These are phyloP conservation scores for Spilosoma lubricipeda DNA, from an alignment of 2,888 invertebrate species.

Conservation along the genomic window DNA sequence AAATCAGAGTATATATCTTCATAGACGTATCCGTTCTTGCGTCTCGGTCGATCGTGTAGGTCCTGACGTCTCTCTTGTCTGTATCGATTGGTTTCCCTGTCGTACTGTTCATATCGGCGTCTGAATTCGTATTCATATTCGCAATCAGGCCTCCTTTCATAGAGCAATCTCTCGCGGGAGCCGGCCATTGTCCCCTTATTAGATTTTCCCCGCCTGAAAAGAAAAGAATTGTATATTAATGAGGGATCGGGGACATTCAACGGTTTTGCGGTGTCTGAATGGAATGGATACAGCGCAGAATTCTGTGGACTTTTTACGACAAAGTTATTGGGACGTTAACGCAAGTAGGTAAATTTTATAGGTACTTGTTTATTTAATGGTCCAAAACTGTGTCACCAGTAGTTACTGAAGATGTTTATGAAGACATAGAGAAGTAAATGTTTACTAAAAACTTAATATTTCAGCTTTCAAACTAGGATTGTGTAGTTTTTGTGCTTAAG, in stretches of 20 bases:
- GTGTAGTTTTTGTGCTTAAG: background rate
- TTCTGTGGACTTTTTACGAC: slow-evolving; percentile 37
- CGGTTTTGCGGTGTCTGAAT: slow-evolving; percentile 47
- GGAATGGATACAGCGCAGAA: slow-evolving; percentile 26
- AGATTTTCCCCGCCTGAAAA: slow-evolving; percentile 66
- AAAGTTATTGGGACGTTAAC: slow-evolving; percentile 37
- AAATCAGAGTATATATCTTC: slow-evolving; percentile 84
- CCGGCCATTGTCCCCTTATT: slow-evolving; percentile 76
- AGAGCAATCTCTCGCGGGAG: slow-evolving; percentile 77
- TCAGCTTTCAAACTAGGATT: background rate
- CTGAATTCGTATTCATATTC: slow-evolving; percentile 68
- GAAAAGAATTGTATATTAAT: slow-evolving; percentile 64
- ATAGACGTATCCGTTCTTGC: slow-evolving; percentile 81
- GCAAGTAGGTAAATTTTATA: slow-evolving; percentile 33
- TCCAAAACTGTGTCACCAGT: background rate
- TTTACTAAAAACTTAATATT: background rate
- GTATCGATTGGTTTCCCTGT: slow-evolving; percentile 55
- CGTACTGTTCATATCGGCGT: slow-evolving; percentile 62
- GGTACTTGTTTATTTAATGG: slow-evolving; percentile 11
- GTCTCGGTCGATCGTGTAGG: slow-evolving; percentile 62
- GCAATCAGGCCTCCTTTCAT: slow-evolving; percentile 72
- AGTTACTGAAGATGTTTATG: background rate
- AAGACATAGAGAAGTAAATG: background rate
- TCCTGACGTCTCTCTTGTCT: slow-evolving; percentile 58
- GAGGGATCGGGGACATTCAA: slow-evolving; percentile 47